Base-by-base conservation (phyloP, 2,113 vertebrate species). In the Dromiciops gliroides region DNA sequence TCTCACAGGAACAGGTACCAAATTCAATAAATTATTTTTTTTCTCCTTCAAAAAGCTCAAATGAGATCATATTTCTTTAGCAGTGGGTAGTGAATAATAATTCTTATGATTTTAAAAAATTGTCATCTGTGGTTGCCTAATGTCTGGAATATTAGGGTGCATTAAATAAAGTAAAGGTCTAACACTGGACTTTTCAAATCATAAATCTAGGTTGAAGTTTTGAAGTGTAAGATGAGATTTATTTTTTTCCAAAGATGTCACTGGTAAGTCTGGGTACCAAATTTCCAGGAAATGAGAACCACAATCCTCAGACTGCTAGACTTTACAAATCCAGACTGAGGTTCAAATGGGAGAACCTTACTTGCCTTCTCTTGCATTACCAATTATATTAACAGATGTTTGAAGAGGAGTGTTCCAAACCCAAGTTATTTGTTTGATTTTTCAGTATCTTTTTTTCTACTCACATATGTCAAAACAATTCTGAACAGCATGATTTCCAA, bases 321-420 rank as follows among this genome's bases (percentile, higher is more conserved):
- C 28, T 8, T 95, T 96, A 91, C n/a, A 95, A 92, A 95, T 10
- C 52, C 90, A 94, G 8, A 48, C 44, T 48, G 26, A n/a, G 75
- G 51, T 92, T 97, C 92, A 92, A 96, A 97, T 96, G 50, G 94
- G 44, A 96, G 51, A 89, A 90, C 93, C 91, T 50, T 51, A 16
- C 95, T 96, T 96, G 60, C 44, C 51, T 93, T 96, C 26, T 89
- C 2, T 44, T 96, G 90, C 48, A 94, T 92, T 94, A 91, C 10
- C 48, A 67, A 95, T 94, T 96, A 26, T 94, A 97, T 97, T 94
- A 96, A 92, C 97, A 97, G 95, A 96, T 97, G 93, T 96, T 97
- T 96, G 95, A 97, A 94, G 56, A 96, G 90, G 95, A 94, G 51
- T 95, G 53, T 94, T 96, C 37, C 50, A 94, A 97, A 95, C 91